Evolutionary conservation across 2,888 invertebrate species (phyloP).

Genomic region (Sthenelais limicola): DNA sequence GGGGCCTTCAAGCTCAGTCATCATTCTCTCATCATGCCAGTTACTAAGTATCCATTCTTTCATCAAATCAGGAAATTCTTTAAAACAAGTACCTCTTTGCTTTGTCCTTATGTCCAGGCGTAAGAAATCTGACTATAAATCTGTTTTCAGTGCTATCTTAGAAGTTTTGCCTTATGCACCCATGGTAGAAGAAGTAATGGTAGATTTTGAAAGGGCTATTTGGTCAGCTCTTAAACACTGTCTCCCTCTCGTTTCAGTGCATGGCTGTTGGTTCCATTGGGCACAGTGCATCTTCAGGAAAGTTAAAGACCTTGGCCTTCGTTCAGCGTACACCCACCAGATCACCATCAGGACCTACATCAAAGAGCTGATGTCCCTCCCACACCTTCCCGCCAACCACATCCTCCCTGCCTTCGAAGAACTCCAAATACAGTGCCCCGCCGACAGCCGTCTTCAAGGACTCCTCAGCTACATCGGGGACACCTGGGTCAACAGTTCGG

Average conservation of each 20-base stretch:
- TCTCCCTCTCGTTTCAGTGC: conserved; percentile 8
- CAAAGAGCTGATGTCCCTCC: conserved; percentile 1
- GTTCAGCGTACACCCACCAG: neutral
- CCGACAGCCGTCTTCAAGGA: neutral
- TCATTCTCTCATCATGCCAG: too few relatives aligned
- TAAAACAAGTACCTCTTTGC: neutral
- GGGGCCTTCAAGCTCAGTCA: too few relatives aligned
- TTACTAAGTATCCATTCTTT: neutral
- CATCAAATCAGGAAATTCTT: neutral
- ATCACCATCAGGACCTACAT: conserved; percentile 1
- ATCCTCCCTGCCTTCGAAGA: neutral
- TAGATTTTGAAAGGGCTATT: conserved; percentile 7
- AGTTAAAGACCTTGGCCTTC: conserved; percentile 3
- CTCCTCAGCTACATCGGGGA: neutral
- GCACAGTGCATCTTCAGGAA: neutral
- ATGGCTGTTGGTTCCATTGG: conserved; percentile 17
- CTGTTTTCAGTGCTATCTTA: neutral
- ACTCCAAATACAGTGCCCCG: neutral
- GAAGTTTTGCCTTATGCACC: neutral
- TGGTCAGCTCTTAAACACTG: neutral
- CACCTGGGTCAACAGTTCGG: neutral
- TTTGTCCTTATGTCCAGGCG: conserved; percentile 14
- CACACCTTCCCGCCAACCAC: neutral
- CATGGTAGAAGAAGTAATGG: neutral
- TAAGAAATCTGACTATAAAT: neutral